phyloP scores from a whole-genome alignment of 2,113 vertebrate species.

The Rhodinocichla rosea region DNA sequence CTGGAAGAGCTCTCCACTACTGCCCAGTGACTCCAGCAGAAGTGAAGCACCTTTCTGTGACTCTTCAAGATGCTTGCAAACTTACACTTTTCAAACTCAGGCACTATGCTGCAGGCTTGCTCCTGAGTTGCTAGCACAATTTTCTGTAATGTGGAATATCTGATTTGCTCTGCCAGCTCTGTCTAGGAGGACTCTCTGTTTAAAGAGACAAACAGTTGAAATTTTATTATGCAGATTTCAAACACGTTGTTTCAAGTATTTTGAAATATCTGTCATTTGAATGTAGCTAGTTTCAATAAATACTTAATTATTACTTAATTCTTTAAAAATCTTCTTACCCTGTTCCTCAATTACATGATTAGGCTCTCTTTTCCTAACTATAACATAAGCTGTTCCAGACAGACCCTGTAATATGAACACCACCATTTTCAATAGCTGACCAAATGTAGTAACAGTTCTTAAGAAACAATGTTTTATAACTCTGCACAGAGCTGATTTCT shows the following conservation, averaged over 20 bases:
- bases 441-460: neutral
- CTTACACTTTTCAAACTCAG: neutral
- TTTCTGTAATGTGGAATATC: neutral
- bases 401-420: neutral
- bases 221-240: neutral
- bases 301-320: neutral
- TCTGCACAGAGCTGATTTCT: neutral
- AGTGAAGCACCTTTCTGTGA: neutral
- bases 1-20: neutral
- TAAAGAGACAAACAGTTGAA: neutral
- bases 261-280: neutral
- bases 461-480: neutral
- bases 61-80: neutral
- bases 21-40: fast-evolving
- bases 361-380: neutral
- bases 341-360: neutral
- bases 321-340: neutral
- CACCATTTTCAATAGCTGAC: neutral
- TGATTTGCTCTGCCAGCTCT: neutral
- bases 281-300: neutral
- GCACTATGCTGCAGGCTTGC: neutral
- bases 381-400: neutral
- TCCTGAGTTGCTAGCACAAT: no score
- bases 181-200: neutral
- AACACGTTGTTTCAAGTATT: fast-evolving